Base-by-base conservation (phyloP, 53 echinoderm and acorn worm species). In the Astropecten irregularis region DNA sequence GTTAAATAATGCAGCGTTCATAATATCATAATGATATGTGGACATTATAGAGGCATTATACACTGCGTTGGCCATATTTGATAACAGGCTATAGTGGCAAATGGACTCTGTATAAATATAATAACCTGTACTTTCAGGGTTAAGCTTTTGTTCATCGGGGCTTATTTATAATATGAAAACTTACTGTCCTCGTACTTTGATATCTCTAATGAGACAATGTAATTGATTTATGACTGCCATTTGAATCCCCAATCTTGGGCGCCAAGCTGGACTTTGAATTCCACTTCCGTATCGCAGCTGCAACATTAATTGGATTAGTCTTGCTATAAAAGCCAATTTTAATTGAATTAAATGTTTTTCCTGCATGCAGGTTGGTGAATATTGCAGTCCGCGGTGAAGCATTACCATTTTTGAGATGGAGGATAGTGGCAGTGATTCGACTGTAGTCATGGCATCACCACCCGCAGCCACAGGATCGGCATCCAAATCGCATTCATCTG, bases 241-340 rank as follows among this genome's bases (percentile, higher is more conserved):
- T 73, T 71, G 36, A 32, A 21, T 36, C 25, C 35, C 28, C 40
- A 52, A 26, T 67, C 19, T 46, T 3, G 27, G 38, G 27, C 9
- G 11, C 25, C 44, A 10, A 55, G 28, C 36, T 58, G 76, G 76
- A 76, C 76, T 76, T 76, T 76, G 76, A 38, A 76, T 76, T 76
- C 36, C 53, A 73, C 53, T 51, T n/a, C 27, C 34, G 33, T 58
- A 37, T 36, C 21, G 57, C 76, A 76, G 76, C 44, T 55, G 76
- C 57, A 27, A 55, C 14, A 4, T 22, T 10, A 56, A 37, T 56
- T 25, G 23, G 30, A 26, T 38, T 0, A 9, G 40, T n/a, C n/a
- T n/a, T n/a, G n/a, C n/a, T n/a, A n/a, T n/a, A n/a, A 29, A 26
- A 23, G 56, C 26, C 2, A 64, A 40, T 11, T 71, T 20, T 39